Evolutionary conservation across 2,797 vertebrate genomes (phyloP).

Genomic region (Lacerta bilineata): DNA sequence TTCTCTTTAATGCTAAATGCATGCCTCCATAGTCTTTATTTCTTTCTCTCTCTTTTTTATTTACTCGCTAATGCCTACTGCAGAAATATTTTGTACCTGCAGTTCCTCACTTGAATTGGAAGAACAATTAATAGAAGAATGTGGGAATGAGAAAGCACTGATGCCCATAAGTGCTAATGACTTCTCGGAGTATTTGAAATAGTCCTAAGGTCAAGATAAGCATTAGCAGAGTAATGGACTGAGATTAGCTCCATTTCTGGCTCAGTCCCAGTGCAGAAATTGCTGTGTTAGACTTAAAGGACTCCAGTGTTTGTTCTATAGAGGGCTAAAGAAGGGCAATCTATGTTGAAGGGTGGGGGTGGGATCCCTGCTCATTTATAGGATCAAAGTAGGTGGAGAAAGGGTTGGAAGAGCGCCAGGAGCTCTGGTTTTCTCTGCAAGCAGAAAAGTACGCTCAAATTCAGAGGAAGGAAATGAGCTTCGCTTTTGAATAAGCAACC

Average conservation of each 20-base stretch:
- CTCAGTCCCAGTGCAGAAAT: slow-evolving; percentile 54
- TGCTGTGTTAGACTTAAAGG: slow-evolving; percentile 50
- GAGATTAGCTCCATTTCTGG: slow-evolving; percentile 70
- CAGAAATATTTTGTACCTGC: slow-evolving; percentile 6
- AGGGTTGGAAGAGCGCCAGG: not conserved
- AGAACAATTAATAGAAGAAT: slow-evolving; percentile 47
- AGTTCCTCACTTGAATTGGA: slow-evolving; percentile 11
- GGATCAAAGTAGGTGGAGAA: not conserved
- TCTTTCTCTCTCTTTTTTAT: no score
- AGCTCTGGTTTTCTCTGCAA: not conserved
- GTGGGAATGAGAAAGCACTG: slow-evolving; percentile 62
- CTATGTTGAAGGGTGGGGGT: slow-evolving; percentile 26
- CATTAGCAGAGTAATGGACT: slow-evolving; percentile 69
- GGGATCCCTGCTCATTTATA: not conserved
- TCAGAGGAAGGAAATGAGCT: slow-evolving; percentile 1
- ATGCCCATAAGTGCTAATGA: slow-evolving; percentile 60
- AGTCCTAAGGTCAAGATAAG: slow-evolving; percentile 71
- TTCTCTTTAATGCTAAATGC: not conserved
- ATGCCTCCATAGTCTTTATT: not conserved
- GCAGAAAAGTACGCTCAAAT: not conserved
- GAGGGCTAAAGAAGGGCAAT: not conserved
- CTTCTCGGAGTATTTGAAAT: slow-evolving; percentile 68
- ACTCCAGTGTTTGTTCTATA: slow-evolving; percentile 40
- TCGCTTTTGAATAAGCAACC: not conserved
- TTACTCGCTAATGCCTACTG: not conserved